Percentiles rank a stretch among this genome's conserved stretches.
phyloP scores from a whole-genome alignment of 2,888 invertebrate species.

The Leptogaster cylindrica region DNA sequence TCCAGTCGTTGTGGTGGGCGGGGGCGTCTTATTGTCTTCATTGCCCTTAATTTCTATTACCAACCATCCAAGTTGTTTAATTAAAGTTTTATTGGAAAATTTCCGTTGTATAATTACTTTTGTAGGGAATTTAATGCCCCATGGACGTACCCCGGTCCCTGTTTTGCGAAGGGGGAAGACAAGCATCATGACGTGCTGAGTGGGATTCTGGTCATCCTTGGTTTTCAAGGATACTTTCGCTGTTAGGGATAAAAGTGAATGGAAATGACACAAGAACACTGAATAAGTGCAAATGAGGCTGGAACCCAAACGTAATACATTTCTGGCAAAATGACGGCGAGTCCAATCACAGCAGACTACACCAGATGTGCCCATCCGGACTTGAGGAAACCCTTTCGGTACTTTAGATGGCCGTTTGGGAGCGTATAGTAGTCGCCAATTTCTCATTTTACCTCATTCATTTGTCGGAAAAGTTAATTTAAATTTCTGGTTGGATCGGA shows the following conservation, averaged over 20 bases:
- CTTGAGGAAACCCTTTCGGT: neutral
- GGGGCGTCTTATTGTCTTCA: slow-evolving; percentile 15
- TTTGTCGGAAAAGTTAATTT: neutral
- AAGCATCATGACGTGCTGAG: neutral
- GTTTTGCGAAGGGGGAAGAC: neutral
- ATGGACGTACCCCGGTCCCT: neutral
- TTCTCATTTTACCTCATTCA: no score
- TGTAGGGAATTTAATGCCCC: slow-evolving; percentile 11
- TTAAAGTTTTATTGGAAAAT: slow-evolving; percentile 39
- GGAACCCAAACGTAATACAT: neutral
- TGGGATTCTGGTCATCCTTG: slow-evolving; percentile 1
- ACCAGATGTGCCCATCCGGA: neutral
- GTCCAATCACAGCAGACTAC: neutral
- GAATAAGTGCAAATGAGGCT: neutral
- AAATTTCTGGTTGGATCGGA: neutral
- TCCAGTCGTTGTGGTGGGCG: neutral
- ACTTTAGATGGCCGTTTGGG: neutral
- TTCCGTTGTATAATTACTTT: slow-evolving; percentile 39
- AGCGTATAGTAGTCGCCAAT: neutral
- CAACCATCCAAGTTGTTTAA: slow-evolving; percentile 33
- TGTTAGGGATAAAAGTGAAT: slow-evolving; percentile 9
- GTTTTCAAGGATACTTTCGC: slow-evolving; percentile 13
- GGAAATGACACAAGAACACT: neutral
- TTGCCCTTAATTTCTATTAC: slow-evolving; percentile 36
- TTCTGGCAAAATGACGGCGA: neutral